Base-by-base conservation (phyloP, 2,797 vertebrate species). In the Selene dorsalis region DNA sequence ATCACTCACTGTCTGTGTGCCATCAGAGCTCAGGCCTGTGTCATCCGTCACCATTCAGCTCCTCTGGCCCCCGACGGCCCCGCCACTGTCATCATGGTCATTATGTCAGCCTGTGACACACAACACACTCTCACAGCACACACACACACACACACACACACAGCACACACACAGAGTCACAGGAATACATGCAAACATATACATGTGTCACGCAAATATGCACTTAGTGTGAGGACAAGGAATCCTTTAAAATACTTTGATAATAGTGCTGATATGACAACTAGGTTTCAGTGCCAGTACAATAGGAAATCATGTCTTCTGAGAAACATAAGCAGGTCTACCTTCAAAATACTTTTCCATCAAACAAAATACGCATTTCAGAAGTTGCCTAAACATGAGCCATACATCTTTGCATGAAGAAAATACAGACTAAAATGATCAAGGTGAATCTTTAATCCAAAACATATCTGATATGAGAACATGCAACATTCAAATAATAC, bases 41-140 rank as follows among this genome's bases (percentile, higher is more conserved):
- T 97, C 97, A 97, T 97, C 96, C 94, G 96, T 97, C 97, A 97
- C 96, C 96, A 95, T 95, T 95, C 95, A 96, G 95, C 93, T 93
- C 91, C 93, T 94, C 94, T 95, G 95, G 96, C 90, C 96, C 88
- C 95, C 94, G 92, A 94, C 95, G 95, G 95, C 96, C 90, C 91
- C 84, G 89, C 92, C 91, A 91, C 95, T 96, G 96, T 96, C 97
- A 95, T 95, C 95, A 94, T 96, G 96, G 96, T 96, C 97, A 98
- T 98, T 97, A 98, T 97, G 96, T 94, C 87, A 77, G 89, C 73
- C 88, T 67, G 71, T 75, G 85, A 89, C 84, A 91, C 79, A 87
- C 85, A 87, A 80, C 89, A 73, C 86, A 82, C 79, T 78, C 88
- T 62, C 81, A 68, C 63, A 47, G 9, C 43, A 60, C 61, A 47